These are phyloP conservation scores for Morbakka virulenta DNA, from an alignment of 30 jellyfish, hydroid and myxozoan genomes.

Conservation along the genomic window DNA sequence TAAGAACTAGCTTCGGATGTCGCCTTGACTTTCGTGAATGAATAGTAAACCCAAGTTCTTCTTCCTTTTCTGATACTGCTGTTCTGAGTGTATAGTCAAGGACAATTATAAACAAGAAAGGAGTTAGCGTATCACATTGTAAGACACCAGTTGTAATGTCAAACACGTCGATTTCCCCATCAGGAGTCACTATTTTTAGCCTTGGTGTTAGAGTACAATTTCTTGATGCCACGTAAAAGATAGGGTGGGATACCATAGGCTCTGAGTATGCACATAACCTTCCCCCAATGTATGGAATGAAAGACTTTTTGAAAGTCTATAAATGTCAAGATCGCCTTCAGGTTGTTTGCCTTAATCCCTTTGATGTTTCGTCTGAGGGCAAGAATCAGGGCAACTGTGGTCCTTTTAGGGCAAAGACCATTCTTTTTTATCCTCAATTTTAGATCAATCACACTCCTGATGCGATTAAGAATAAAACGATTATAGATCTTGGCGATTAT, in stretches of 20 bases:
- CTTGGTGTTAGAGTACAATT: neutral
- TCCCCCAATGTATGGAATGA: conserved; percentile 11
- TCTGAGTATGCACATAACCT: neutral
- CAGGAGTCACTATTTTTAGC: conserved; percentile 6
- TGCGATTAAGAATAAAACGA: neutral
- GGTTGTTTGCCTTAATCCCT: neutral
- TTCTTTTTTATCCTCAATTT: neutral
- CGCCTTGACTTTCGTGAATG: neutral
- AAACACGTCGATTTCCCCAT: neutral
- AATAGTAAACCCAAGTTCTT: neutral
- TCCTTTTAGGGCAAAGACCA: neutral
- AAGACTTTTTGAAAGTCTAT: conserved; percentile 8
- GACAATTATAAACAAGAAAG: conserved; percentile 1
- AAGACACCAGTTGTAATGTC: neutral
- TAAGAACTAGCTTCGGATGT: neutral
- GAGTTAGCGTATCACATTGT: conserved; percentile 30
- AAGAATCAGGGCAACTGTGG: neutral
- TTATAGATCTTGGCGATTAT: neutral
- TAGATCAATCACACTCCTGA: neutral
- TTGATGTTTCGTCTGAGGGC: neutral
- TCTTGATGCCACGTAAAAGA: neutral
- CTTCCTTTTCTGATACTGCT: neutral
- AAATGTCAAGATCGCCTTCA: neutral
- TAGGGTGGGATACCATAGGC: conserved; percentile 10
- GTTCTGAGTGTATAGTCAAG: neutral